Evolutionary conservation across 2,113 vertebrate genomes (phyloP).

Genomic region (Pterophyllum scalare): DNA sequence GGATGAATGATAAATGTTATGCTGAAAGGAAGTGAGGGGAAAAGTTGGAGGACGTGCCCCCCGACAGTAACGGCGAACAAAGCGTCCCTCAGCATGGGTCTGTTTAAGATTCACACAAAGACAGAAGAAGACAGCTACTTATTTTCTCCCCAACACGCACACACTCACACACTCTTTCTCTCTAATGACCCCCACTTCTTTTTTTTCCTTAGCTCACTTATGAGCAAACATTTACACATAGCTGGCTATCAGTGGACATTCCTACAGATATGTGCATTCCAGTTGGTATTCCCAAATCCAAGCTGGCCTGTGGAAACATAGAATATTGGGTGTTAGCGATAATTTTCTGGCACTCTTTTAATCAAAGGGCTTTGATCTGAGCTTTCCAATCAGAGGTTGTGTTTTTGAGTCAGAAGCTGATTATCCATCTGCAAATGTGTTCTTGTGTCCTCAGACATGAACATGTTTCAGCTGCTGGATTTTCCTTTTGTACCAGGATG

Average conservation of each 20-base stretch:
- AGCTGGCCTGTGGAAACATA: background rate
- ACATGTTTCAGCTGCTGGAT: slow-evolving; percentile 32
- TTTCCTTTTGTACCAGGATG: slow-evolving; percentile 46
- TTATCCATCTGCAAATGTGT: slow-evolving; percentile 8
- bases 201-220: slow-evolving; percentile 24
- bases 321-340: background rate
- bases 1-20: slow-evolving; percentile 82
- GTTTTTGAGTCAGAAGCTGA: background rate
- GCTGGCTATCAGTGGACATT: slow-evolving; percentile 61
- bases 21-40: slow-evolving; percentile 76
- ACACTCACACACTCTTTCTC: background rate
- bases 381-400: slow-evolving; percentile 3
- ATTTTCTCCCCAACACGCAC: background rate
- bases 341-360: background rate
- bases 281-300: slow-evolving; percentile 45
- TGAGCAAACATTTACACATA: slow-evolving; percentile 68
- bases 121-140: slow-evolving; percentile 45
- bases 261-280: slow-evolving; percentile 52
- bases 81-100: slow-evolving; percentile 53
- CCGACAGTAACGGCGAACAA: slow-evolving; percentile 71
- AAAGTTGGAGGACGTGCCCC: slow-evolving; percentile 70
- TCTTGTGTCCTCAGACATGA: slow-evolving; percentile 12
- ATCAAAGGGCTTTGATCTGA: background rate
- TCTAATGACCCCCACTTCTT: background rate
- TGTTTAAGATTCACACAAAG: slow-evolving; percentile 77